Percentiles rank a stretch among this genome's conserved stretches.
Evolutionary conservation across 2,113 vertebrate species (phyloP).

Genomic region (Platichthys stellatus): DNA sequence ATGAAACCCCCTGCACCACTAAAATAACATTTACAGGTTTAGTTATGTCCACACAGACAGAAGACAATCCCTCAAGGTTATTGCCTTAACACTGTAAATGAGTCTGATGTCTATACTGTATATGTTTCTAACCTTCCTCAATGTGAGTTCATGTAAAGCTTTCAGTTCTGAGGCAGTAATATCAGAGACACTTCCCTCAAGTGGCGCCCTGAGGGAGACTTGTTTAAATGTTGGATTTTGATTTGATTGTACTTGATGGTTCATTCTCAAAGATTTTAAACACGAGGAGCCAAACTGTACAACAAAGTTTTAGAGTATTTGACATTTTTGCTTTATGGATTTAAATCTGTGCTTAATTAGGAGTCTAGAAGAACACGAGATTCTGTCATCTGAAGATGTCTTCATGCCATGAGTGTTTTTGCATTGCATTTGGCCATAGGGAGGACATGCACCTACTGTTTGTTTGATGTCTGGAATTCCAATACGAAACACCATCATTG

Average conservation of each 20-base stretch:
- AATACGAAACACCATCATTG: slow-evolving; percentile 92
- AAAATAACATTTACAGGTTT: too few species aligned
- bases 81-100: too few species aligned
- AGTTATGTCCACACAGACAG: too few species aligned
- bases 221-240: neutral
- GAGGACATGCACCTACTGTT: slow-evolving; percentile 84
- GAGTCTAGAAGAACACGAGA: neutral
- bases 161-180: too few species aligned
- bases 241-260: neutral
- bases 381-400: neutral
- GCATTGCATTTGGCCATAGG: neutral
- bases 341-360: neutral
- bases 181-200: too few species aligned
- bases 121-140: neutral
- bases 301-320: neutral
- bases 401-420: neutral
- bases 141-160: neutral
- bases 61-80: too few species aligned
- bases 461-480: slow-evolving; percentile 95
- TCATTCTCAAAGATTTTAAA: neutral
- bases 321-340: neutral
- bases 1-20: too few species aligned
- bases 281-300: too few species aligned
- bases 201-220: too few species aligned
- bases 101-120: too few species aligned